Conservation (phyloP, 2,113 vertebrate species). For the Zapus hudsonius region DNA sequence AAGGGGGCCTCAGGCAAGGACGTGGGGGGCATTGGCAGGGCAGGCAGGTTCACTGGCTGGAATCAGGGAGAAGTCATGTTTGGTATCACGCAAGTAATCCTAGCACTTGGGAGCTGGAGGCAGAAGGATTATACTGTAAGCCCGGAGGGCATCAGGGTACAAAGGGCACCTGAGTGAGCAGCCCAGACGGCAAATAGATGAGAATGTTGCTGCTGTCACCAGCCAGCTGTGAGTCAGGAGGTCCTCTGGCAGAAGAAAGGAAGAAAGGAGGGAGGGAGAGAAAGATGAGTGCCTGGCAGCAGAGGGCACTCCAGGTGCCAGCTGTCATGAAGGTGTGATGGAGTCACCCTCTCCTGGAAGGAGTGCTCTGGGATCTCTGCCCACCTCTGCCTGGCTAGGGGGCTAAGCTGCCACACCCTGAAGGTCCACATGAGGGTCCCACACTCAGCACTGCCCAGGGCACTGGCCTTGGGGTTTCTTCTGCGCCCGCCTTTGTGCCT, state of each 20-base stretch:
- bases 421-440: background rate
- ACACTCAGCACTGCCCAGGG: background rate
- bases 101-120: too few species aligned
- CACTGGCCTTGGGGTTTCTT: background rate
- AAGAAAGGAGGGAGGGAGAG: background rate
- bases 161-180: background rate
- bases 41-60: background rate
- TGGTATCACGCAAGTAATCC: too few species aligned
- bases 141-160: background rate
- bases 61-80: background rate
- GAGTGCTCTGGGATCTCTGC: background rate
- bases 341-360: background rate
- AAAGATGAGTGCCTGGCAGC: background rate
- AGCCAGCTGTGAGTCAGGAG: background rate
- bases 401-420: background rate
- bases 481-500: background rate
- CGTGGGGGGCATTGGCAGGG: background rate
- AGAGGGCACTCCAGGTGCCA: background rate
- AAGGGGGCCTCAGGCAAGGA: background rate
- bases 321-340: background rate
- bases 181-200: rapidly evolving
- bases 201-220: background rate
- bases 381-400: background rate
- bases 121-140: background rate
- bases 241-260: background rate